Base-by-base conservation (phyloP, 2,113 vertebrate species). In the Lichenostomus cassidix region DNA sequence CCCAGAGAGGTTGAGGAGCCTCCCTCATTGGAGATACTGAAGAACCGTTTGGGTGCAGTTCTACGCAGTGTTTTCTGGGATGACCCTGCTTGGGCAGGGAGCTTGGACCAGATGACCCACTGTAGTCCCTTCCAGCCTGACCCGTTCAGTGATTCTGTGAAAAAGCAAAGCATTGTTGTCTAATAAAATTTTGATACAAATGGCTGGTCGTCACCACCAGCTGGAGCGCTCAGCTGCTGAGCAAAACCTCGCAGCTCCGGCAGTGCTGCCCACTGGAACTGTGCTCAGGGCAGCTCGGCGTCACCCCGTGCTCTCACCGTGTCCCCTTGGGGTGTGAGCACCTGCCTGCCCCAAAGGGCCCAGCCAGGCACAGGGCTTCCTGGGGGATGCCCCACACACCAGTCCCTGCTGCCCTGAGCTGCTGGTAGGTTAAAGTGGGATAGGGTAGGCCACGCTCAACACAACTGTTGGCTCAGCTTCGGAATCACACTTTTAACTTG, bases 131-230 rank as follows among this genome's bases (percentile, higher is more conserved):
- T 44, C 49, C 49, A 44, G 14, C 11, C 60, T 28, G 47, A 17
- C 23, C 8, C 4, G 7, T n/a, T 64, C 31, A 12, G 47, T 42
- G 47, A 12, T 53, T n/a, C 60, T 23, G 49, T 79, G 76, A 42
- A 44, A 53, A 64, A 8, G 33, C 5, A 39, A 59, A 47, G 27
- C 11, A 10, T 15, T 5, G n/a, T 7, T 44, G 83, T 4, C 42
- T 29, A 8, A 24, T 10, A n/a, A 28, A 44, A 65, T 22, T 39
- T 56, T 25, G 15, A 14, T 12, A 2, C 20, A 55, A 7, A 4
- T 5, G 19, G 19, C 39, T 22, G 23, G 10, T 16, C 1, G 3
- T 3, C 56, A 7, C 9, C 14, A 21, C 9, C 22, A 1, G 17
- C 33, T 12, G 3, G 7, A 29, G 39, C 5, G 1, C 19, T 27